Percentiles rank a stretch among this genome's conserved stretches.
Conservation (phyloP, 1,140 invertebrate species). For the Ceratosolen fusciceps region DNA sequence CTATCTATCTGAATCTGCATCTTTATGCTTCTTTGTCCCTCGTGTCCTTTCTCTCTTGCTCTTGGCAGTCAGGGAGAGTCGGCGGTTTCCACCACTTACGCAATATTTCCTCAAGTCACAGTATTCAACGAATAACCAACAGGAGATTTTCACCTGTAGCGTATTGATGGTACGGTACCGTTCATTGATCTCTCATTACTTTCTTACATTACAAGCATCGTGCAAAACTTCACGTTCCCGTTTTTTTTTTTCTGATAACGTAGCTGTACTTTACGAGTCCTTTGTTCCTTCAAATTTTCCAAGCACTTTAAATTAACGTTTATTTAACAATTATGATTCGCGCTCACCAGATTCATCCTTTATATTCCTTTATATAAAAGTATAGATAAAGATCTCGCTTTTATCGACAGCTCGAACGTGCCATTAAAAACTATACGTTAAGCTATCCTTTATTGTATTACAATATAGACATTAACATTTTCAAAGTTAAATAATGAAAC, state of each 20-base stretch:
- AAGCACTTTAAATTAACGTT: no score
- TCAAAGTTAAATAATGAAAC: no score
- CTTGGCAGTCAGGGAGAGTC: conserved; percentile 4
- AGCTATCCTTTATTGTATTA: no score
- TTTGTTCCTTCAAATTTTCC: no score
- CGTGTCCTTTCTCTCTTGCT: background rate
- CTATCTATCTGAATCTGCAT: background rate
- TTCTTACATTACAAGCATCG: background rate
- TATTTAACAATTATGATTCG: no score
- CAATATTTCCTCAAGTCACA: conserved; percentile 23
- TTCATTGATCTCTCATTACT: background rate
- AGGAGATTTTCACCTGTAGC: conserved; percentile 30
- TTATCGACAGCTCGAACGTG: no score
- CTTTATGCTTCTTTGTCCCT: background rate
- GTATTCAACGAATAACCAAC: background rate
- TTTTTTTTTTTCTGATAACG: no score
- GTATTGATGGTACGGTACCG: background rate
- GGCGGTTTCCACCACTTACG: background rate
- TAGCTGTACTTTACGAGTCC: no score
- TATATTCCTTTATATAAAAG: background rate
- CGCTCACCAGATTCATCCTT: no score
- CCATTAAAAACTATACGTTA: no score
- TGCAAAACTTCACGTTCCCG: background rate
- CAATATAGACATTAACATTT: no score
- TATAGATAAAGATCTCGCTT: background rate